phyloP scores from a whole-genome alignment of 2,113 vertebrate species.

The Herpetotheres cachinnans region DNA sequence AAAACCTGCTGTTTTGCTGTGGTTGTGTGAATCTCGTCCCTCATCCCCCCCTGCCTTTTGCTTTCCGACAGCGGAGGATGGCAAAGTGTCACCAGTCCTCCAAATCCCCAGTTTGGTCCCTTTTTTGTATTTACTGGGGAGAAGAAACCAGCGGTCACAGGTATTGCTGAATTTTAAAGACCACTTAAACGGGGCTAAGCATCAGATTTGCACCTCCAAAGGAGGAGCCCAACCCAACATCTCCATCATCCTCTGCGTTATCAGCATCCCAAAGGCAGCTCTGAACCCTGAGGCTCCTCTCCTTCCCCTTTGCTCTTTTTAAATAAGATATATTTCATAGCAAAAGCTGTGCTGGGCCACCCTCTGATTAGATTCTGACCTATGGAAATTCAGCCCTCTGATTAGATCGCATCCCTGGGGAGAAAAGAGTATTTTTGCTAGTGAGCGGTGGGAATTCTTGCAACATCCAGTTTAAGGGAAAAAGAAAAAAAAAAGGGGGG shows the following conservation, averaged over 20 bases:
- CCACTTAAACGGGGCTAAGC: background rate
- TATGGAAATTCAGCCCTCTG: slow-evolving; percentile 52
- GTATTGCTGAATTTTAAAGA: background rate
- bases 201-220: background rate
- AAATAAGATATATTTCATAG: background rate
- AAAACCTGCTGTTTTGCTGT: background rate
- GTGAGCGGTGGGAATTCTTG: background rate
- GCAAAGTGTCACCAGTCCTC: background rate
- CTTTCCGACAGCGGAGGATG: background rate
- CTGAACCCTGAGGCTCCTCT: background rate
- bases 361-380: slow-evolving; percentile 18
- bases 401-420: slow-evolving; percentile 36
- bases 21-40: background rate
- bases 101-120: background rate
- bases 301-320: background rate
- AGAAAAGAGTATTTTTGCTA: background rate
- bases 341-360: background rate
- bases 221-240: background rate
- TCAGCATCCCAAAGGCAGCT: background rate
- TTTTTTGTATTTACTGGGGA: background rate
- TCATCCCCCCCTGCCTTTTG: background rate
- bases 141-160: background rate
- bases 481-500: too few species aligned
- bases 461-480: background rate
- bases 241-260: fast-evolving